These are phyloP conservation scores for Cercocebus atys DNA, from an alignment of 2,113 vertebrate species.

Conservation along the genomic window DNA sequence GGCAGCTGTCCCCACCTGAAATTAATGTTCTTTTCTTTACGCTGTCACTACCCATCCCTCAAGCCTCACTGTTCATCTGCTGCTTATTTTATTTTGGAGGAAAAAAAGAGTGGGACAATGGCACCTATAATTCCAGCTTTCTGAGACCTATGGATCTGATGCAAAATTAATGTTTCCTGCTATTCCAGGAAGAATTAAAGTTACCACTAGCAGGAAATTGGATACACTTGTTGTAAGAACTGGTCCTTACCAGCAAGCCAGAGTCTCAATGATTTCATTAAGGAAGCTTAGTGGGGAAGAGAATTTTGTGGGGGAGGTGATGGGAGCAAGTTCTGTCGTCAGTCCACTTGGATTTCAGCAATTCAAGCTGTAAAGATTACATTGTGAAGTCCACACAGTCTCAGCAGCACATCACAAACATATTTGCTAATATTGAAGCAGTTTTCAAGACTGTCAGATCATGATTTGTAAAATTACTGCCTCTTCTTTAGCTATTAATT, in stretches of 20 bases:
- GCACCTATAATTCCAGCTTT: conserved; percentile 68
- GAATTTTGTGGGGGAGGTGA: conserved; percentile 42
- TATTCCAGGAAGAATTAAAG: conserved; percentile 81
- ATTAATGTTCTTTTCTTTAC: conserved; percentile 58
- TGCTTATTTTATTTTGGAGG: conserved; percentile 73
- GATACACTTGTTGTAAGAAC: conserved; percentile 75
- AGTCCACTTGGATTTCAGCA: conserved; percentile 51
- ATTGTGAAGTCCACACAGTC: background rate
- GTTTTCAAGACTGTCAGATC: background rate
- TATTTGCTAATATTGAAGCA: background rate
- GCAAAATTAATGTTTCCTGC: conserved; percentile 79
- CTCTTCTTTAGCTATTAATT: conserved; percentile 41
- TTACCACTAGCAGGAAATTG: conserved; percentile 74
- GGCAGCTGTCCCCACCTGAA: conserved; percentile 70
- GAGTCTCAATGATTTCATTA: conserved; percentile 66
- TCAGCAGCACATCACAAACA: background rate
- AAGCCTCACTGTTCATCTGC: background rate
- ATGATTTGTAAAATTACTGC: background rate
- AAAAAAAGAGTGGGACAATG: background rate
- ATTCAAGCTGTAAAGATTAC: background rate
- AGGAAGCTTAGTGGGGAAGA: conserved; percentile 58
- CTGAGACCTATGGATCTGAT: conserved; percentile 71
- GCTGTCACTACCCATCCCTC: conserved; percentile 37
- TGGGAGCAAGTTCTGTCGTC: background rate
- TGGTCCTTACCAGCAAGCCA: conserved; percentile 70